phyloP scores from a whole-genome alignment of 2,797 vertebrate genomes.

The Sphenopsis melanotis region DNA sequence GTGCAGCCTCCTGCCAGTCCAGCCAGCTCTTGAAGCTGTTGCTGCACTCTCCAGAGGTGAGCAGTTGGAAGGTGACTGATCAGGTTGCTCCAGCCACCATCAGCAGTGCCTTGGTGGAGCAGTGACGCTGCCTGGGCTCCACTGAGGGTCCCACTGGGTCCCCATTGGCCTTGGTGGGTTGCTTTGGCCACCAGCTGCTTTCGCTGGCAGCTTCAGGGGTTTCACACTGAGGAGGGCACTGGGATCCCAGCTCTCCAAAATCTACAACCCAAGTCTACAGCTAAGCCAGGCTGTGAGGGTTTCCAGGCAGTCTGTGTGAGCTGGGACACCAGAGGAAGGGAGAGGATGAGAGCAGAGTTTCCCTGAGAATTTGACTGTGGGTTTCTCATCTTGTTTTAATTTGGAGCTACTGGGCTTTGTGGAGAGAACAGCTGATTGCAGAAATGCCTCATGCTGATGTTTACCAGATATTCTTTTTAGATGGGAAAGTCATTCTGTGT shows the following conservation, averaged over 20 bases:
- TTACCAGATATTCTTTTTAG: conserved; percentile 17
- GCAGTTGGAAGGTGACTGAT: background rate
- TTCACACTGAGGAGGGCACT: background rate
- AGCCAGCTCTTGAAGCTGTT: background rate
- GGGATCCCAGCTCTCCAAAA: background rate
- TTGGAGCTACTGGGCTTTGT: background rate
- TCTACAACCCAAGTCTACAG: background rate
- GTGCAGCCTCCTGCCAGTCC: background rate
- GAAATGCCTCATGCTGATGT: background rate
- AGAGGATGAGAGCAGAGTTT: background rate
- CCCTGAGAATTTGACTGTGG: background rate
- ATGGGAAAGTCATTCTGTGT: background rate
- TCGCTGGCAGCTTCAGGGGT: background rate
- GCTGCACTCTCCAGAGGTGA: background rate
- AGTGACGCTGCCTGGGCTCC: background rate
- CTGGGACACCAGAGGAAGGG: background rate
- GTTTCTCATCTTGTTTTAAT: conserved; percentile 13
- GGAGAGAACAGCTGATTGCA: background rate
- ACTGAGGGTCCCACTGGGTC: background rate
- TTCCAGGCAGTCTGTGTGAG: background rate
- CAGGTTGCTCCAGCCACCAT: background rate
- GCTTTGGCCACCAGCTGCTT: background rate
- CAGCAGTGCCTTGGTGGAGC: background rate
- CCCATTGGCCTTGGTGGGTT: background rate
- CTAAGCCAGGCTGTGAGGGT: background rate